Conservation (phyloP, 2,113 vertebrate genomes). For the Addax nasomaculatus region DNA sequence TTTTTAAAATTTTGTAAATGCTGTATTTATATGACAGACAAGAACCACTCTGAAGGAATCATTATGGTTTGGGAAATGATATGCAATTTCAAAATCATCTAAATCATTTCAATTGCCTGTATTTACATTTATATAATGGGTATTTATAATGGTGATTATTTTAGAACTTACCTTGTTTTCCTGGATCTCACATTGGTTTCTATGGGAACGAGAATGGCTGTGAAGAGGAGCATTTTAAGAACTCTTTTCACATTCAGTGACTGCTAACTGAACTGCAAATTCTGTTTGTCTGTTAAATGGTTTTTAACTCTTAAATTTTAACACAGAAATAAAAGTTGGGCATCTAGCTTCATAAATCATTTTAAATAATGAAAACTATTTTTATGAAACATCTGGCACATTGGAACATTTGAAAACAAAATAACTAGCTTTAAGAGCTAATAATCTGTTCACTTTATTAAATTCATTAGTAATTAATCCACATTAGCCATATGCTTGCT, state of each 20-base stretch:
- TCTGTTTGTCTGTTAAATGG: conserved; percentile 55
- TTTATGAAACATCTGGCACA: conserved; percentile 65
- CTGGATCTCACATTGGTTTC: conserved; percentile 72
- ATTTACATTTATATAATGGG: conserved; percentile 79
- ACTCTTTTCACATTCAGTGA: conserved; percentile 68
- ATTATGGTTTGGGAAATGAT: conserved; percentile 77
- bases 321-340: conserved; percentile 47
- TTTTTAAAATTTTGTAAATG: conserved; percentile 76
- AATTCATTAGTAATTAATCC: conserved; percentile 57
- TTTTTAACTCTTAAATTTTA: conserved; percentile 68
- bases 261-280: conserved; percentile 71
- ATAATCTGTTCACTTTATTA: conserved; percentile 60
- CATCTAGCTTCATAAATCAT: conserved; percentile 48
- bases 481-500: background rate
- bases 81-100: conserved; percentile 79
- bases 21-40: conserved; percentile 77
- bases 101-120: conserved; percentile 78
- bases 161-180: conserved; percentile 77
- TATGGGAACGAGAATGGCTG: conserved; percentile 71
- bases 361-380: conserved; percentile 62
- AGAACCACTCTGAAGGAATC: conserved; percentile 76
- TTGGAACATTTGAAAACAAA: conserved; percentile 57
- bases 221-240: conserved; percentile 71
- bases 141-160: conserved; percentile 80
- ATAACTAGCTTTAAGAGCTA: conserved; percentile 53